These are phyloP conservation scores for Charaxes varanes DNA, from an alignment of 1,140 invertebrate species.

Conservation along the genomic window DNA sequence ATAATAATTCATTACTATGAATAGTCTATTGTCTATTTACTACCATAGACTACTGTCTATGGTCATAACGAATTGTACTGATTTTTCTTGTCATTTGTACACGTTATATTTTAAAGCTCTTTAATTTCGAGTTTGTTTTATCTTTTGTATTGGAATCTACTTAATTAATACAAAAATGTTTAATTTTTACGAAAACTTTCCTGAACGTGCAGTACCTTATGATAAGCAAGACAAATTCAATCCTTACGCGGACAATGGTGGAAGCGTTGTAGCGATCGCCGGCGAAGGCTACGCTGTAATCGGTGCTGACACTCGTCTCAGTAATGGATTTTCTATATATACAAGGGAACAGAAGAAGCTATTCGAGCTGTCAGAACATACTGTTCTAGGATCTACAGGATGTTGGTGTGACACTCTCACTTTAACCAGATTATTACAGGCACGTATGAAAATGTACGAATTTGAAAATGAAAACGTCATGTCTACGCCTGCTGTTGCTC, in stretches of 20 bases:
- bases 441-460: slow-evolving; percentile 95
- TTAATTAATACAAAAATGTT: no score
- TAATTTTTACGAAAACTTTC: slow-evolving; percentile 70
- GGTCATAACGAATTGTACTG: no score
- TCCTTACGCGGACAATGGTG: slow-evolving; percentile 86
- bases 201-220: slow-evolving; percentile 79
- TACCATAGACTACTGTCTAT: no score
- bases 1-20: no score
- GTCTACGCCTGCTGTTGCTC: slow-evolving; percentile 92
- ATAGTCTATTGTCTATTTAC: no score
- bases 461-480: slow-evolving; percentile 97
- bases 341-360: slow-evolving; percentile 91
- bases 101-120: no score
- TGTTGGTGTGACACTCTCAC: slow-evolving; percentile 99
- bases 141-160: no score
- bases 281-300: slow-evolving; percentile 93
- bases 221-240: slow-evolving; percentile 79
- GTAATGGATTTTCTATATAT: slow-evolving; percentile 91
- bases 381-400: slow-evolving; percentile 91
- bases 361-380: slow-evolving; percentile 85
- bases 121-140: no score
- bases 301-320: slow-evolving; percentile 94
- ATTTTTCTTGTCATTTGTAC: no score
- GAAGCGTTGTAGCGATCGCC: slow-evolving; percentile 92
- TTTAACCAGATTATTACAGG: slow-evolving; percentile 88